Percentiles rank a stretch among this genome's conserved stretches.
Evolutionary conservation across 2,888 invertebrate genomes (phyloP).

Genomic region (Tetranychus piercei): DNA sequence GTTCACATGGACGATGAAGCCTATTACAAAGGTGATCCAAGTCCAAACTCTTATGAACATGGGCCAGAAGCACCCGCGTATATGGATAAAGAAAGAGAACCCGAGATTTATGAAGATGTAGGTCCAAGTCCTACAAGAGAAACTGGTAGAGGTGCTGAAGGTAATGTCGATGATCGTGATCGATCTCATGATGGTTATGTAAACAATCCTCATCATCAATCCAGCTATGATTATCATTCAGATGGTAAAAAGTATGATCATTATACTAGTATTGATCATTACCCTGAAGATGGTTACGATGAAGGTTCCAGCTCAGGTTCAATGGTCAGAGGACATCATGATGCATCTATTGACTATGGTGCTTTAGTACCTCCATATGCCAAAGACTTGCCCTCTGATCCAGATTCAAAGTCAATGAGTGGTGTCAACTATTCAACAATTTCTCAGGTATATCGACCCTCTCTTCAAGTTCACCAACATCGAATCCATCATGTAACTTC

Average conservation of each 20-base stretch:
- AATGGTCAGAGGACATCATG: neutral
- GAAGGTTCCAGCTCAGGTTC: neutral
- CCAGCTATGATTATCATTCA: neutral
- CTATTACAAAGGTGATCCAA: neutral
- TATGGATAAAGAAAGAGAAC: neutral
- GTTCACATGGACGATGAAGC: neutral
- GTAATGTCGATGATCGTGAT: neutral
- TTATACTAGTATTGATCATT: neutral
- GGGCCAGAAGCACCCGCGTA: neutral
- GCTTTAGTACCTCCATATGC: neutral
- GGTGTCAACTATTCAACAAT: neutral
- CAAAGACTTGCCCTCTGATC: neutral
- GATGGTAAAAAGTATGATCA: conserved; percentile 9
- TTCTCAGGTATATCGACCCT: neutral
- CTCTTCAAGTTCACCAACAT: neutral
- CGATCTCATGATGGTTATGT: neutral
- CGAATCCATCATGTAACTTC: neutral
- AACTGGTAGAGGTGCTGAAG: neutral
- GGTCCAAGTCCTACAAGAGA: neutral
- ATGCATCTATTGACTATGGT: neutral
- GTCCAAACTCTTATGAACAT: neutral
- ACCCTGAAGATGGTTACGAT: neutral
- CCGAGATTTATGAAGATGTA: neutral
- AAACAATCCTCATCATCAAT: neutral
- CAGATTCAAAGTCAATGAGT: neutral